Evolutionary conservation across 2,113 vertebrate genomes (phyloP), one percentile per base, ranked within the genome.

Genomic region (Perca fluviatilis): DNA sequence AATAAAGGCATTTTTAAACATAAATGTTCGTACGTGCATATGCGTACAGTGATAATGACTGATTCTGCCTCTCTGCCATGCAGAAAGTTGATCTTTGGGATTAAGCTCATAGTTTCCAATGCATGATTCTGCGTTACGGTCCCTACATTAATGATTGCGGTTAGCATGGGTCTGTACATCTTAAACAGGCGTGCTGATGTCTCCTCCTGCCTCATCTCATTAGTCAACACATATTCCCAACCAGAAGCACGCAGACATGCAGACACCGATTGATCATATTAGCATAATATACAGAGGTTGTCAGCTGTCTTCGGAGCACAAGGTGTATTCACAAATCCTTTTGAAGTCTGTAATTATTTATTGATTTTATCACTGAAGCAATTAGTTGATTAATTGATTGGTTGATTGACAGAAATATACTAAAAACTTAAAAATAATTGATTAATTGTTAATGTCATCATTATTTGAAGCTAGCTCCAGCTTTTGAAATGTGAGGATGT

Each of bases 11-110:
- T 53, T 78, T 73, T n/a, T 1, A 58, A 66, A 68, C 9, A 19
- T 58, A 65, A 16, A 58, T 58, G 73, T 54, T 14, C 46, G 33
- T 33, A 25, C n/a, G 69, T 61, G 54, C 54, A 56, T 51, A 53
- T 64, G 49, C 14, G 0, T n/a, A 3, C 43, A 16, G 23, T 40
- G 40, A 27, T 77, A 62, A 71, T 77, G 47, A 46, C 64, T 43
- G n/a, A 74, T 79, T 77, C 58, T 47, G 69, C 67, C 15, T 72
- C 21, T 61, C 40, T 21, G 50, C 43, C 71, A 23, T 74, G 70
- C 72, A 56, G 60, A 71, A 74, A 80, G 81, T 30, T 76, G 5
- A 72, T 69, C 43, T 18, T 36, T 77, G 18, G 51, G 43, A 78
- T 86, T 19, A 25, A 30, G 54, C 56, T 75, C 8, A 8, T 80